Conservation (phyloP, 30 jellyfish, hydroid and myxozoan genomes). For the Turritopsis rubra region DNA sequence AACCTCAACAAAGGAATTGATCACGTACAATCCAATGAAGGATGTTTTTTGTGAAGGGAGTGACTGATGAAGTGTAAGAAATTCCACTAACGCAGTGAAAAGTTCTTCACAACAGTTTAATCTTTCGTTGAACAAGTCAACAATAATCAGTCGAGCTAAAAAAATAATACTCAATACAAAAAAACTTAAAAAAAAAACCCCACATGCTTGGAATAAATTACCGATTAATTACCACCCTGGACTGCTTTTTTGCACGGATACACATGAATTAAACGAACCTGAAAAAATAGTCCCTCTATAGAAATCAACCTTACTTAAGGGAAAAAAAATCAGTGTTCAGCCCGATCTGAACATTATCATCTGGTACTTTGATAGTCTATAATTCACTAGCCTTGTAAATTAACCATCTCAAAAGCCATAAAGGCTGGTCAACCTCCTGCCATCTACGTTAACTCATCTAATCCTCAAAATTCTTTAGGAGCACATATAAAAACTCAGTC, state of each 20-base stretch:
- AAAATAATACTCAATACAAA: background rate
- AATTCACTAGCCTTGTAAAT: too few relatives aligned
- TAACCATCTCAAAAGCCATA: too few relatives aligned
- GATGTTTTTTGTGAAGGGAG: slow-evolving; percentile 17
- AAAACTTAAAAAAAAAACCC: background rate
- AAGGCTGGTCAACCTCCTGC: too few relatives aligned
- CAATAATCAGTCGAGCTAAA: slow-evolving; percentile 15
- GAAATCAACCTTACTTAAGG: too few relatives aligned
- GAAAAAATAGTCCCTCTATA: background rate
- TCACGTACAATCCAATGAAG: slow-evolving; percentile 12
- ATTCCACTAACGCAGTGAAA: background rate
- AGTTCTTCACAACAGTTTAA: slow-evolving; percentile 1
- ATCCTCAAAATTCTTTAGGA: too few relatives aligned
- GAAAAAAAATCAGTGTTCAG: too few relatives aligned
- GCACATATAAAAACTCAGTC: too few relatives aligned
- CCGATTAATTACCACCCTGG: background rate
- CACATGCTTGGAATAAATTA: background rate
- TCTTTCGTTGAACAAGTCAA: background rate
- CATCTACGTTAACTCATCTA: too few relatives aligned
- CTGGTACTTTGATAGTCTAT: too few relatives aligned
- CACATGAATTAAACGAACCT: background rate
- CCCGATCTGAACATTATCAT: too few relatives aligned
- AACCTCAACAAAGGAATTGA: background rate
- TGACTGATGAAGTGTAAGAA: slow-evolving; percentile 13
- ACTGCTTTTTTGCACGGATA: background rate